Conservation (phyloP, 2,797 vertebrate genomes). For the Oryzias sinensis region DNA sequence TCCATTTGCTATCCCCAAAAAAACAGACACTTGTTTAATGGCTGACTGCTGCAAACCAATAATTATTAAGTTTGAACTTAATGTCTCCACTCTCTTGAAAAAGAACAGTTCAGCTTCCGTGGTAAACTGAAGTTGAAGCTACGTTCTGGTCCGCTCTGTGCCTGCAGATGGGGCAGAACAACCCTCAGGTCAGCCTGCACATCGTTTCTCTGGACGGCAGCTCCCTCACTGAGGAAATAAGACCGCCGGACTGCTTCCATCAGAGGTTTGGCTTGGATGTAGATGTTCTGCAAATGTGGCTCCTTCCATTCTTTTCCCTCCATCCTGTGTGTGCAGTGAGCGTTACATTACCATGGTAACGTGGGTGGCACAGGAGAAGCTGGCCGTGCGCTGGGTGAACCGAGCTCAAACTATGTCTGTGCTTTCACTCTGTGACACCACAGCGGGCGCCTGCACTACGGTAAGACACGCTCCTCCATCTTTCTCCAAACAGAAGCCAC, state of each 20-base stretch:
- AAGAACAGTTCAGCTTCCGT: not conserved
- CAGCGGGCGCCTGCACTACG: constrained; percentile 51
- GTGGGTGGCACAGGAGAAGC: constrained; percentile 61
- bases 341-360: constrained; percentile 76
- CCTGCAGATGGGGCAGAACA: constrained; percentile 74
- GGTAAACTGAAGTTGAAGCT: not conserved
- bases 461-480: constrained; percentile 32
- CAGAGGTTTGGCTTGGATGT: constrained; percentile 56
- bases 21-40: too few relatives aligned
- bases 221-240: constrained; percentile 64
- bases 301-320: not conserved
- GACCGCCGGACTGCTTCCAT: constrained; percentile 68
- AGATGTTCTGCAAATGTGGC: not conserved
- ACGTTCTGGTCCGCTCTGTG: constrained; percentile 8
- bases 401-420: constrained; percentile 75
- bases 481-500: not conserved
- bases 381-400: constrained; percentile 76
- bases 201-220: constrained; percentile 70
- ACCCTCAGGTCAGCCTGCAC: constrained; percentile 66
- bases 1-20: too few relatives aligned
- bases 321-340: constrained; percentile 45
- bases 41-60: too few relatives aligned
- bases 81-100: not conserved
- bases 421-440: constrained; percentile 65
- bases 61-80: not conserved